Conservation (phyloP, 2,797 vertebrate species). For the Hydrolagus colliei region DNA sequence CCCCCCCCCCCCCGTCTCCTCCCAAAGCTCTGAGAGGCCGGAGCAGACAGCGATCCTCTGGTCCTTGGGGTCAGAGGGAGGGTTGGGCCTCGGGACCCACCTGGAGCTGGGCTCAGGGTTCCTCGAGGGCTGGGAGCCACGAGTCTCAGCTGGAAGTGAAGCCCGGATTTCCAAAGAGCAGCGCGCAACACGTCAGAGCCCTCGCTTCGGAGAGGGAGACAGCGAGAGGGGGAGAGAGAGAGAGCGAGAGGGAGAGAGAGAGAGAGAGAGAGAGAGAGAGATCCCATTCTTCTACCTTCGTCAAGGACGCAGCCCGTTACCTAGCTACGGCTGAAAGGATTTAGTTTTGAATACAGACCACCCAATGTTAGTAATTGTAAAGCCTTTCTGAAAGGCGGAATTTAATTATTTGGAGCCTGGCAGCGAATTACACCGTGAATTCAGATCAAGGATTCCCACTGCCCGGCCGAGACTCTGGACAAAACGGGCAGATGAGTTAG, state of each 20-base stretch:
- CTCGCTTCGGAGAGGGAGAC: no score
- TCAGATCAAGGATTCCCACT: background rate
- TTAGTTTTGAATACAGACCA: conserved; percentile 10
- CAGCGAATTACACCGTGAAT: background rate
- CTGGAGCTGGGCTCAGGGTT: no score
- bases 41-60: no score
- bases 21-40: no score
- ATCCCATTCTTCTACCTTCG: background rate
- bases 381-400: conserved; percentile 6
- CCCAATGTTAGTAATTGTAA: background rate
- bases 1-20: no score
- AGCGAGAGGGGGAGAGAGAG: background rate
- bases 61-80: no score
- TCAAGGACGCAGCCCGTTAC: background rate
- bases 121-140: no score
- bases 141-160: no score
- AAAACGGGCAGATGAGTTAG: no score
- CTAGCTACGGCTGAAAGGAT: background rate
- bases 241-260: background rate
- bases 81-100: no score
- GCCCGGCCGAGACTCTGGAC: background rate
- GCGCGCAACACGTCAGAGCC: no score
- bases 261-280: background rate
- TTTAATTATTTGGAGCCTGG: conserved; percentile 6
- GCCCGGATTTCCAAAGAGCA: no score